These are phyloP conservation scores for Coendou prehensilis DNA, from an alignment of 2,797 vertebrate genomes.

Conservation along the genomic window DNA sequence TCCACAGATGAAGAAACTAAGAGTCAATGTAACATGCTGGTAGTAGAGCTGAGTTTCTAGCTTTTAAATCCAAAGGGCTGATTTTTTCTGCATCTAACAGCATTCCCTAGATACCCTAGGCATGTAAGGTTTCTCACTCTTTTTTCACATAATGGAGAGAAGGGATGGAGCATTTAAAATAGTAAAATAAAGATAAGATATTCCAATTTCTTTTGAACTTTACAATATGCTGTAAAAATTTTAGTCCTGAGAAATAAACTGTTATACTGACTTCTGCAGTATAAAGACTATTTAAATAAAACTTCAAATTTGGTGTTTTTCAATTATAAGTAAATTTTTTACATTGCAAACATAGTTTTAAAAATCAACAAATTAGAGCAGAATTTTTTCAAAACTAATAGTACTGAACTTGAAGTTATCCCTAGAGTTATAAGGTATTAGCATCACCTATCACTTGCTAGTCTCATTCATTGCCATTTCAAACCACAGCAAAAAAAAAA, in stretches of 20 bases:
- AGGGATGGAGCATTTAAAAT: slow-evolving; percentile 21
- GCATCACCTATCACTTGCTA: background rate
- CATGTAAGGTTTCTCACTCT: slow-evolving; percentile 33
- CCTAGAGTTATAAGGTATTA: background rate
- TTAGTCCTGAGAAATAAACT: slow-evolving; percentile 60
- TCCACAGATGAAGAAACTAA: background rate
- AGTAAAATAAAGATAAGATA: slow-evolving; percentile 12
- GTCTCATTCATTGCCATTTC: slow-evolving; percentile 2
- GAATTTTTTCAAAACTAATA: slow-evolving; percentile 51
- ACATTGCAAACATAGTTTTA: slow-evolving; percentile 46
- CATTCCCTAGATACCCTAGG: background rate
- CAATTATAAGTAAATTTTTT: slow-evolving; percentile 38
- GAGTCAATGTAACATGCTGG: background rate
- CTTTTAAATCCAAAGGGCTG: slow-evolving; percentile 27
- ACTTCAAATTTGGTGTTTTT: slow-evolving; percentile 52
- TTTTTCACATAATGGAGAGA: background rate
- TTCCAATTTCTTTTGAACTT: slow-evolving; percentile 31
- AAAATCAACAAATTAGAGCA: slow-evolving; percentile 48
- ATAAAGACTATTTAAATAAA: slow-evolving; percentile 59
- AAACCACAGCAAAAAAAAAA: slow-evolving; percentile 39
- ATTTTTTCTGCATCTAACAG: slow-evolving; percentile 15
- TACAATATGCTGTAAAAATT: slow-evolving; percentile 40
- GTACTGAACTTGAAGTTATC: background rate
- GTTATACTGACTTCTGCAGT: background rate
- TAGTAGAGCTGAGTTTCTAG: background rate